phyloP scores from a whole-genome alignment of 2,797 vertebrate genomes.

The Pogonophryne albipinna region DNA sequence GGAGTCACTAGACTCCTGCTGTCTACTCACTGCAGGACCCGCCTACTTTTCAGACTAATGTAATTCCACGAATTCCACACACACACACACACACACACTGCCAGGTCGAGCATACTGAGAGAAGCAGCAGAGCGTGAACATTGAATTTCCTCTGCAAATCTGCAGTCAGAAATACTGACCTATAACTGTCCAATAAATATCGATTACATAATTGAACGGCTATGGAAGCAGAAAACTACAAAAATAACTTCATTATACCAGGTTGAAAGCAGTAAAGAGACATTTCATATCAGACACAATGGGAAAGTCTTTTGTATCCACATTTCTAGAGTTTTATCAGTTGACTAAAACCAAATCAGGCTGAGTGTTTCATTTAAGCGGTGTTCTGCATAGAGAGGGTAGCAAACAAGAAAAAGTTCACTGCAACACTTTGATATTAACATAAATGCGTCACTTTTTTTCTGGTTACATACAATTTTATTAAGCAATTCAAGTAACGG shows the following conservation, averaged over 20 bases:
- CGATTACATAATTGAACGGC: background rate
- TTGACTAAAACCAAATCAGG: slow-evolving; percentile 15
- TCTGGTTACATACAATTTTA: background rate
- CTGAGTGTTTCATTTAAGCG: fast-evolving
- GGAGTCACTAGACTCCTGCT: background rate
- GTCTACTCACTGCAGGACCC: slow-evolving; percentile 46
- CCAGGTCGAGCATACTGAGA: slow-evolving; percentile 55
- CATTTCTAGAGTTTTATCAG: background rate
- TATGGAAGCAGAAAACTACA: background rate
- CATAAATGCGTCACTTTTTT: background rate
- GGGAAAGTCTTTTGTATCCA: background rate
- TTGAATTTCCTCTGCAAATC: slow-evolving; percentile 37
- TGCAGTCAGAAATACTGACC: slow-evolving; percentile 14
- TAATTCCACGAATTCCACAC: background rate
- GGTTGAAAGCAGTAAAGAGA: background rate
- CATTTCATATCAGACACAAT: too few relatives aligned
- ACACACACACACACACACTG: slow-evolving; percentile 16
- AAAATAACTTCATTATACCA: background rate
- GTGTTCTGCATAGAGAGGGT: background rate
- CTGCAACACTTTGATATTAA: background rate
- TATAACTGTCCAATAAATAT: slow-evolving; percentile 2
- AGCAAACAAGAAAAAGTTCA: slow-evolving; percentile 14
- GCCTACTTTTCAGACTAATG: slow-evolving; percentile 77
- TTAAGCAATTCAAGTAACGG: background rate
- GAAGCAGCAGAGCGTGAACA: slow-evolving; percentile 50